Evolutionary conservation across 64 coral and sea anemone genomes (phyloP).

Genomic region (Dendrophyllia cribrosa): DNA sequence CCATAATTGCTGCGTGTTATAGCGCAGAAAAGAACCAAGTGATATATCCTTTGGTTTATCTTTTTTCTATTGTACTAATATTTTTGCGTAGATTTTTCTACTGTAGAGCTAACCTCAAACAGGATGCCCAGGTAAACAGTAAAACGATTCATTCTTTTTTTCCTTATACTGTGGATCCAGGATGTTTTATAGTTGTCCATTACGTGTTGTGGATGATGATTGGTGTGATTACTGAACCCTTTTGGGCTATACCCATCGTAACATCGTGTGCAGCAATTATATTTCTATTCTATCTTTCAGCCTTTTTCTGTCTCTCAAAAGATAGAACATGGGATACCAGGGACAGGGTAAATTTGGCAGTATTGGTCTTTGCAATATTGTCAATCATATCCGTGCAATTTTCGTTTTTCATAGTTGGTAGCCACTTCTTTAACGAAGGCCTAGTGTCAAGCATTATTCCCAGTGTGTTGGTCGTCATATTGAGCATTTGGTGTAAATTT

Average conservation of each 20-base stretch:
- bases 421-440: slow-evolving; percentile 47
- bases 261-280: slow-evolving; percentile 14
- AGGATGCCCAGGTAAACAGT: not conserved
- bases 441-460: slow-evolving; percentile 41
- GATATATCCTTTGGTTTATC: not conserved
- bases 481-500: slow-evolving; percentile 16
- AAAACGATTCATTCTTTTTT: not conserved
- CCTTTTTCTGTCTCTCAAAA: slow-evolving; percentile 2
- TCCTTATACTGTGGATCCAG: not conserved
- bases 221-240: slow-evolving; percentile 73
- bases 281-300: slow-evolving; percentile 44
- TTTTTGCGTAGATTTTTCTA: not conserved
- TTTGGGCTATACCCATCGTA: slow-evolving; percentile 73
- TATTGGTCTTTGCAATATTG: not conserved
- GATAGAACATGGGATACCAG: not conserved
- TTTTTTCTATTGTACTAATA: not conserved
- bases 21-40: not conserved
- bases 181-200: slow-evolving; percentile 38
- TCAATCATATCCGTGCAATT: slow-evolving; percentile 6
- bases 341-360: not conserved
- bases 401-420: slow-evolving; percentile 51
- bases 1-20: not conserved
- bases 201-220: slow-evolving; percentile 67
- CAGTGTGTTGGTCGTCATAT: slow-evolving; percentile 32
- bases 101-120: too few species aligned